Conservation (phyloP, 2,113 vertebrate genomes). For the Callionymus lyra region DNA sequence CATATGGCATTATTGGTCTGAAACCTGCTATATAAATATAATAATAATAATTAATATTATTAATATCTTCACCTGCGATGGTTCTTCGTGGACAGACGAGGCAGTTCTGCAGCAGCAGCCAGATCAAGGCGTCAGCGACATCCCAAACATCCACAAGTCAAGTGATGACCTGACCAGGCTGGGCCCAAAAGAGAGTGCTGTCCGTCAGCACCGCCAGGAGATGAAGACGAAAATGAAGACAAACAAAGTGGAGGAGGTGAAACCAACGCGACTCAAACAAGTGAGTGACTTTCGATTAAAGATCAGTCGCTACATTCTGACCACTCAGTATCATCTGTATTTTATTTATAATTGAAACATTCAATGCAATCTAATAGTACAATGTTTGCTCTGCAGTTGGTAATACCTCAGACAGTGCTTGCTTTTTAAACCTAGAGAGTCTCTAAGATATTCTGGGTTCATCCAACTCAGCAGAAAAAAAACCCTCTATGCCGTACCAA, state of each 20-base stretch:
- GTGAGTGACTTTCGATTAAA: constrained; percentile 26
- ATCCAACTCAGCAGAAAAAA: too few relatives aligned
- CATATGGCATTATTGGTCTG: background rate
- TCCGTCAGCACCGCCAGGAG: constrained; percentile 60
- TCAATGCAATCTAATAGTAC: too few relatives aligned
- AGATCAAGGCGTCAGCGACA: constrained; percentile 47
- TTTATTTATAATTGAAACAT: too few relatives aligned
- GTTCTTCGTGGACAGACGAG: constrained; percentile 39
- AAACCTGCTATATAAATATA: background rate
- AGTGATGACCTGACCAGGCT: constrained; percentile 58
- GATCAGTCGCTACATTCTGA: background rate
- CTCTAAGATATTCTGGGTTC: too few relatives aligned
- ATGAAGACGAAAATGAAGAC: constrained; percentile 68
- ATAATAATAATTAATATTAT: background rate
- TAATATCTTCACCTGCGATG: too few relatives aligned
- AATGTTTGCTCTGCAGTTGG: too few relatives aligned
- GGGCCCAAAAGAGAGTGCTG: constrained; percentile 61
- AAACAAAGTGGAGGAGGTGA: constrained; percentile 65
- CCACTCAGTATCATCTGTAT: too few relatives aligned
- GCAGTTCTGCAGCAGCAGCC: constrained; percentile 33
- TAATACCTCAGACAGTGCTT: too few relatives aligned
- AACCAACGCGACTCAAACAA: constrained; percentile 53
- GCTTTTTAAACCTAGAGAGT: too few relatives aligned
- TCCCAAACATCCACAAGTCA: constrained; percentile 44
- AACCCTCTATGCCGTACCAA: background rate